Evolutionary conservation across 2,113 vertebrate genomes (phyloP), one percentile per base, ranked within the genome.

Genomic region (Progne subis): DNA sequence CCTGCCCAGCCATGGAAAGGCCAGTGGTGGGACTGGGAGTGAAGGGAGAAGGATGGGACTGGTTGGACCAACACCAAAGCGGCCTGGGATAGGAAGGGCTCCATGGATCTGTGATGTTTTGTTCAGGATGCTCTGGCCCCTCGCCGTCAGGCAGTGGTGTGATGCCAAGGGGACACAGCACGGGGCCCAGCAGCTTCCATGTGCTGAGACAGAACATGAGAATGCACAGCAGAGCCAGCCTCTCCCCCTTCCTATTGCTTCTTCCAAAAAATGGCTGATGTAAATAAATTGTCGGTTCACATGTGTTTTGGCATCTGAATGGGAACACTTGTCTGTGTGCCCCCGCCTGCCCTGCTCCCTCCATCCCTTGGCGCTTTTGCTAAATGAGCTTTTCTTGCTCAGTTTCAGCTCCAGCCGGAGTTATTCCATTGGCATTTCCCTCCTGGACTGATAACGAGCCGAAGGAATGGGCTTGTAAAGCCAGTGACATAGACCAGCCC

Each of bases 231-330:
- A 71, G 82, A 95, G 41, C 39, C 87, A 81, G 60, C 47, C 37
- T 86, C 68, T 80, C 41, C 47, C 52, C 47, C 41, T 87, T 93
- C 64, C 68, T 41, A 32, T 60, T 93, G 89, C 74, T 90, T 92
- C 59, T 96, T 95, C 82, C 84, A 88, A 2, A 93, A 95, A 95
- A 74, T 63, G 67, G 79, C 81, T 95, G 90, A 92, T 77, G 93
- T 96, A 97, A 97, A 95, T 95, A 96, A 95, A 92, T 95, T 96
- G 75, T 95, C 94, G 69, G 65, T 69, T 94, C 92, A 57, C 60
- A 4, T 61, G 59, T 77, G 77, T 92, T 86, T 90, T 93, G 88
- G 92, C 57, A 93, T 86, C 79, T 95, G 91, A 95, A 96, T 96
- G 69, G 94, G 91, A 96, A 80, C 94, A 71, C 89, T 97, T 96